Evolutionary conservation across 2,888 invertebrate species (phyloP), one percentile per base, ranked within the genome.

Genomic region (Blera fallax): DNA sequence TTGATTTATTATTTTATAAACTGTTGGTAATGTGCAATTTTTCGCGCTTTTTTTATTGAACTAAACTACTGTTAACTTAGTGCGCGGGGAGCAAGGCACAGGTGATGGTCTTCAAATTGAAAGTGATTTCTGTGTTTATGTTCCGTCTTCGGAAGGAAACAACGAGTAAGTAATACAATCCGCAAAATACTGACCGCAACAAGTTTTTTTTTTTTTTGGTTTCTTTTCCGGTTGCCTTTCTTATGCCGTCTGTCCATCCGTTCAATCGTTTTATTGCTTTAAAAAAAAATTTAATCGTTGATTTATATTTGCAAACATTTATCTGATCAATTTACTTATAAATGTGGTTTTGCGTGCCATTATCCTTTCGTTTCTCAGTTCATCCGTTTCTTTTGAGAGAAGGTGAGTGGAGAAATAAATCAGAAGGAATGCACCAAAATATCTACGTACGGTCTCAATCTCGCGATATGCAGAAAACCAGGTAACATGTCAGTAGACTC

Each of bases 281-380:
- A 32, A 37, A 69, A 76, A 50, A 32, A 32, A 48, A 67, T 56
- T 74, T 72, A 82, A 81, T 87, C 77, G 60, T 77, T 81, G 84
- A 87, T 87, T 87, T 87, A 87, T 85, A 82, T 87, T 79, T 69
- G 78, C 80, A 87, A 87, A 88, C 74, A 84, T 87, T 80, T 87
- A 87, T 88, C 87, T 87, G 87, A 87, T 88, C 87, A 87, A 87
- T 87, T 87, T 80, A 74, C 78, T 78, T 85, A 87, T 87, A 83
- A 87, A 85, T 87, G 79, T 82, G 83, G 58, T 67, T 77, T 83
- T 87, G 78, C 76, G 60, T 84, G 87, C 76, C 72, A 73, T 80
- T 77, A 48, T 65, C 27, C 27, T 34, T 65, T n/a, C 27, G 40
- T 62, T 50, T 65, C 32, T 32, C 18, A 50, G 29, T 34, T 64